Evolutionary conservation across 2,888 invertebrate genomes (phyloP), one percentile per base, ranked within the genome.

Genomic region (Ophion ventricosus): DNA sequence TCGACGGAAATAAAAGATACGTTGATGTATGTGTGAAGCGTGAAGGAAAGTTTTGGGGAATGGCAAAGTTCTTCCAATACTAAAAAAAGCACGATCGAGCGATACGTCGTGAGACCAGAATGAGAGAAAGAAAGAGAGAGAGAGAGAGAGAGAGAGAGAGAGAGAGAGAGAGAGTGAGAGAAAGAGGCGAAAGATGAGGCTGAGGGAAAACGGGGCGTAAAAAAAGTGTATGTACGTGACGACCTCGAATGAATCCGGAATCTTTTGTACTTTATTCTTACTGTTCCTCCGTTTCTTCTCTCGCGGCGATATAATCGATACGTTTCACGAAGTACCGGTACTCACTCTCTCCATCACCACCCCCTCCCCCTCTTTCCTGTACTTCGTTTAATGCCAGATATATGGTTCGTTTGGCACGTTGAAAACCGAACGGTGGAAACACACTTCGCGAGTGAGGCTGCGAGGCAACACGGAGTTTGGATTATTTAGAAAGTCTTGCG

Each of bases 401-500:
- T 29, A 56, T 29, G 26, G 35, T 29, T 77, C 25, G 54, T 49
- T 76, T 14, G 77, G 66, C 59, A 77, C 72, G 81, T 57, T 82
- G 70, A 70, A 81, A 77, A 59, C 40, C 70, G 29, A 72, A 43
- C 35, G 70, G 72, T 67, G 76, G 56, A 77, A 64, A 77, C 77
- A 66, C 72, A 10, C 8, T 26, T 17, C 61, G 54, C 11, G 26
- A 25, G 35, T 23, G 74, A 80, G 70, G 57, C 79, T 83, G 77
- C 59, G 59, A 40, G 77, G 75, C 64, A 56, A 23, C 26, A 54
- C 77, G 23, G 83, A 80, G 83, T 80, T 83, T 70, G 76, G 83
- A 83, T 83, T 80, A 80, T 85, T 85, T 85, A 85, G 85, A 85
- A 85, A 85, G 85, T 85, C 76, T 82, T 63, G 82, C 74, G 54